These are phyloP conservation scores for Piliocolobus tephrosceles DNA, from an alignment of 2,113 vertebrate genomes.

Conservation along the genomic window DNA sequence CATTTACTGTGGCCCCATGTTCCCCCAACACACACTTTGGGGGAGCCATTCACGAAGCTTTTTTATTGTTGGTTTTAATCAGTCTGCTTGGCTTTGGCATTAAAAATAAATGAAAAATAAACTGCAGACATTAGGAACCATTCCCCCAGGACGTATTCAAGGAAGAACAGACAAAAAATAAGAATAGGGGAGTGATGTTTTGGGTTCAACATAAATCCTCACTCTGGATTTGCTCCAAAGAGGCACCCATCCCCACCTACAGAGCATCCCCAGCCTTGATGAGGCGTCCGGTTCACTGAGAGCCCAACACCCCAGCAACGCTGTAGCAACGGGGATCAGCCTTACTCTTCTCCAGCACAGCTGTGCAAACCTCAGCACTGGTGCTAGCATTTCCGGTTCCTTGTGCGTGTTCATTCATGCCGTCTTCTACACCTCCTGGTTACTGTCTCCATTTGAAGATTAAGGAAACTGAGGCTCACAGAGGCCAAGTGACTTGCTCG, in stretches of 20 bases:
- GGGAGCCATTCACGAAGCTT: neutral
- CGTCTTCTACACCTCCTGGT: neutral
- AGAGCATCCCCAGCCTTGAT: neutral
- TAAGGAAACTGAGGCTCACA: neutral
- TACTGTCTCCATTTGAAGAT: no score
- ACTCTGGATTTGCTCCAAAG: neutral
- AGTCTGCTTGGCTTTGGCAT: neutral
- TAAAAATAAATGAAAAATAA: conserved; percentile 46
- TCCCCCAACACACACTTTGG: neutral
- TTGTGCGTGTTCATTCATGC: accelerated
- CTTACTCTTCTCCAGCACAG: neutral
- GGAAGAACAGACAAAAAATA: neutral
- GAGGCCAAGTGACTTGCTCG: neutral
- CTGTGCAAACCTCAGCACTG: neutral
- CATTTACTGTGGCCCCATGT: neutral
- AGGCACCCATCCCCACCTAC: no score
- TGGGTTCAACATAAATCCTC: neutral
- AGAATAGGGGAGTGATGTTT: neutral
- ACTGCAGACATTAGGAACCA: neutral
- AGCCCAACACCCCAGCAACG: neutral
- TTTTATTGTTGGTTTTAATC: conserved; percentile 38
- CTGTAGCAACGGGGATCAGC: accelerated
- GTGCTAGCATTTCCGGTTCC: no score
- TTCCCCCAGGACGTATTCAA: neutral
- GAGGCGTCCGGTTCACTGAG: accelerated